Evolutionary conservation across 2,113 vertebrate species (phyloP), one percentile per base, ranked within the genome.

Genomic region (Leucosticte australis): DNA sequence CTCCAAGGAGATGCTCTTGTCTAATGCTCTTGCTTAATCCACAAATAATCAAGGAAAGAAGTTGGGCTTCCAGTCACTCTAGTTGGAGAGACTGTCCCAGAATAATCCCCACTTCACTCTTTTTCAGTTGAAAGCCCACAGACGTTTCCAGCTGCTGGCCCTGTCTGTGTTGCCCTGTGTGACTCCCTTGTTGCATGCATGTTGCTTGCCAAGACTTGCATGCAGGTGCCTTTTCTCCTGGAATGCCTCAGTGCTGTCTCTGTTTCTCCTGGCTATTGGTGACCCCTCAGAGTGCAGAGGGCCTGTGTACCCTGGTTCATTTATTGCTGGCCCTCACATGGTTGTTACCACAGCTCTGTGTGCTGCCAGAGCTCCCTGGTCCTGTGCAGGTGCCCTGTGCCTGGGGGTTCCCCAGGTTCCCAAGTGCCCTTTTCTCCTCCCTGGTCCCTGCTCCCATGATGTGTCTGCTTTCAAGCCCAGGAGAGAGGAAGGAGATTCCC

Each of bases 341-440:
- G 53, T 42, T 56, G n/a, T 2, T 50, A 6, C n/a, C 26, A 6
- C 24, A 23, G 7, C 5, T 56, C 41, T 57, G 23, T 49, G 47
- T 24, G 47, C 23, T 49, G 47, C 33, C 7, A 5, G 24, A 23
- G 41, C 41, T 70, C 35, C 7, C 42, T 30, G 22, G 22, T 49
- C 27, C 24, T 37, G 2, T 5, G n/a, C 12, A 31, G 18, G 39
- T 31, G 12, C 64, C 39, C 26, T 28, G 52, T 17, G 59, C n/a
- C 49, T 55, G 33, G 5, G 10, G 47, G 11, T 47, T 47, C 47
- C 47, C 47, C 47, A 23, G 30, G 16, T 53, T 57, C 23, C 2
- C 16, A 19, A 37, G 27, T 16, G 20, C 19, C 28, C 0, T 0
- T 33, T 28, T 6, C 56, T 37, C 16, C 26, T 59, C 46, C 35